phyloP scores from a whole-genome alignment of 1,140 invertebrate genomes.

The Leptinotarsa undecemlineata region DNA sequence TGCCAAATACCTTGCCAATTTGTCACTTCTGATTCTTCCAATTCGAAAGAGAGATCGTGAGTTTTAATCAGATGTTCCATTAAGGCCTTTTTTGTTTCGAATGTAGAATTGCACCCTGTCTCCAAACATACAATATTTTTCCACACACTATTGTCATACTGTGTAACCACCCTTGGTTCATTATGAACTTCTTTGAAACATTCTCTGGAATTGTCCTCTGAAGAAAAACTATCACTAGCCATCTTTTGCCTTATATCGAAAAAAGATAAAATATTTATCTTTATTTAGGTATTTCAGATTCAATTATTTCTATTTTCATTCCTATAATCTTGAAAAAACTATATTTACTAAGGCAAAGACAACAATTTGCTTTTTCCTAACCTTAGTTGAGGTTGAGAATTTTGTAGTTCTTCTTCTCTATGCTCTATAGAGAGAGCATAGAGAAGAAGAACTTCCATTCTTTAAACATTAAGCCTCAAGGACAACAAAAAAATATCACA shows the following conservation, averaged over 20 bases:
- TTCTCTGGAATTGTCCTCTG: neutral
- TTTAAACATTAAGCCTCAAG: too few species aligned
- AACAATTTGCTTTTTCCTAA: too few species aligned
- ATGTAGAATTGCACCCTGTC: neutral
- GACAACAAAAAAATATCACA: too few species aligned
- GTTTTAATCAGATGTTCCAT: neutral
- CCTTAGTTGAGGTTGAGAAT: too few species aligned
- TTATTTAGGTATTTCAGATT: too few species aligned
- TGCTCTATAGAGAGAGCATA: too few species aligned
- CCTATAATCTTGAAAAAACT: too few species aligned
- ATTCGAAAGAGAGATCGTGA: neutral
- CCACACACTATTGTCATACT: conserved; percentile 1
- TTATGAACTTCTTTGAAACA: neutral
- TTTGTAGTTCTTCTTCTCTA: too few species aligned
- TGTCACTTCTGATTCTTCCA: neutral
- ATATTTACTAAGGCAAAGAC: too few species aligned
- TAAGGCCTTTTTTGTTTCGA: neutral
- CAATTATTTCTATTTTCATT: too few species aligned
- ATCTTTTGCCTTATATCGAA: neutral
- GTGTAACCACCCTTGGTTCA: neutral
- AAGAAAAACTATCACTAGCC: neutral
- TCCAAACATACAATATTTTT: neutral
- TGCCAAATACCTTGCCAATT: neutral
- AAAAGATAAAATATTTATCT: too few species aligned
- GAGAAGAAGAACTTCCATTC: too few species aligned